Evolutionary conservation across 2,797 vertebrate genomes (phyloP).

Genomic region (Chelmon rostratus): DNA sequence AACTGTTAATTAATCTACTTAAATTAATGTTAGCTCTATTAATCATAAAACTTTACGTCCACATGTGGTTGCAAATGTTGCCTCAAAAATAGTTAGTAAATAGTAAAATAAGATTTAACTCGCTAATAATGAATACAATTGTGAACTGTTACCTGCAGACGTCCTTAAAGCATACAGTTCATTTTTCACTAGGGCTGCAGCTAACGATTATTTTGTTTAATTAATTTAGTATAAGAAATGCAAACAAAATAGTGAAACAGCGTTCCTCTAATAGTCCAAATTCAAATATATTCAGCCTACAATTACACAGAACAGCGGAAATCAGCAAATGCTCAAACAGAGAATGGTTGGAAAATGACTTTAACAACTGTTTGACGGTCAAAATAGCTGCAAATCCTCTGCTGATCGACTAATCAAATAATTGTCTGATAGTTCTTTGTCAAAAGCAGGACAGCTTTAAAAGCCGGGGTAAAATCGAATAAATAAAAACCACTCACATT

Average conservation of each 20-base stretch:
- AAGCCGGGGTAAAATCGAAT: constrained; percentile 13
- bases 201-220: not conserved
- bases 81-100: not conserved
- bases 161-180: not conserved
- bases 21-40: not conserved
- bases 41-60: not conserved
- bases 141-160: not conserved
- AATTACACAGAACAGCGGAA: not conserved
- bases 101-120: not conserved
- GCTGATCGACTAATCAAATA: not conserved
- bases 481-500: constrained; percentile 5
- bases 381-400: constrained; percentile 7
- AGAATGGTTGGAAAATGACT: not conserved
- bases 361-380: fast-evolving
- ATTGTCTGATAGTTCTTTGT: constrained; percentile 10
- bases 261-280: not conserved
- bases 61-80: not conserved
- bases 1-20: not conserved
- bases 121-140: not conserved
- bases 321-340: not conserved
- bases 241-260: no score
- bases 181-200: no score
- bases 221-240: not conserved
- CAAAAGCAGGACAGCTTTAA: constrained; percentile 22
- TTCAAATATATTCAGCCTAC: not conserved